These are phyloP conservation scores for Amblyopsis rosae DNA, from an alignment of 2,113 vertebrate genomes.

Conservation along the genomic window DNA sequence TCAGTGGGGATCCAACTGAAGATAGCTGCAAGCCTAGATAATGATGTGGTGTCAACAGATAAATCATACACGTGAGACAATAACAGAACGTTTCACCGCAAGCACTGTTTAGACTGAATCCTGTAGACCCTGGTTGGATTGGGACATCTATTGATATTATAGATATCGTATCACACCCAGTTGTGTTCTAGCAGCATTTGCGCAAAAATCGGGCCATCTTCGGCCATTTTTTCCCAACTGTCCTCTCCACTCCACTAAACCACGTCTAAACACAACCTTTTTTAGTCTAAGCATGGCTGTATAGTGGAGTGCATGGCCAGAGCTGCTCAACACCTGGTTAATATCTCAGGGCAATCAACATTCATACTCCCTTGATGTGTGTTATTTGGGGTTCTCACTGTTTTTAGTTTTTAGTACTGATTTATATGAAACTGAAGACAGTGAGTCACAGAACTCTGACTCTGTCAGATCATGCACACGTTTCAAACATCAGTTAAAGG, in stretches of 20 bases:
- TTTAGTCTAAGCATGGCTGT: slow-evolving; percentile 35
- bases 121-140: slow-evolving; percentile 38
- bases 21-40: slow-evolving; percentile 34
- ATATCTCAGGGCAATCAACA: not conserved
- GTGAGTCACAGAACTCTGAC: too few relatives aligned
- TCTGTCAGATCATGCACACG: too few relatives aligned
- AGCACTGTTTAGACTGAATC: slow-evolving; percentile 50
- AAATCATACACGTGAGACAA: slow-evolving; percentile 31
- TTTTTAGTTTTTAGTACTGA: not conserved
- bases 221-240: slow-evolving; percentile 25
- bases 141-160: slow-evolving; percentile 40
- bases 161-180: not conserved
- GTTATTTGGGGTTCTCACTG: not conserved
- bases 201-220: slow-evolving; percentile 37
- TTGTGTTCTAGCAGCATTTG: slow-evolving; percentile 21
- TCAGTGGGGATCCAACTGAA: slow-evolving; percentile 26
- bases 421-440: not conserved
- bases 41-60: slow-evolving; percentile 48
- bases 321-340: slow-evolving; percentile 44
- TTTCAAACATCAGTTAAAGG: too few relatives aligned
- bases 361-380: slow-evolving; percentile 3
- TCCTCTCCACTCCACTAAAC: slow-evolving; percentile 40
- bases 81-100: slow-evolving; percentile 17
- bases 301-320: slow-evolving; percentile 6
- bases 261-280: slow-evolving; percentile 41